Evolutionary conservation across 2,888 invertebrate species (phyloP), one percentile per base, ranked within the genome.

Genomic region (Polyommatus icarus): DNA sequence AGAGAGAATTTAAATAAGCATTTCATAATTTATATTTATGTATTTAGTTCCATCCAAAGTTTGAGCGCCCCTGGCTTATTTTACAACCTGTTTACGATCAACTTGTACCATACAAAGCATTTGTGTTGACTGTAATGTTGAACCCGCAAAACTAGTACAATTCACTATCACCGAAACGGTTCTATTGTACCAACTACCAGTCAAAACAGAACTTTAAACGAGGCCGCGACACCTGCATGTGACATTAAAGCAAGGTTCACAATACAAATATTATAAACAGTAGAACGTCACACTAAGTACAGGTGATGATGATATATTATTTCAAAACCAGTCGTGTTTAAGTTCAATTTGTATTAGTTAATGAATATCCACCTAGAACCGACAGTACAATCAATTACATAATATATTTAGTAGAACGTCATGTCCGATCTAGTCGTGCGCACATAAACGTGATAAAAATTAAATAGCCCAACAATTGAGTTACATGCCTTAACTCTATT

Each of bases 211-310:
- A 81, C 79, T 79, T 79, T 81, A 73, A 81, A 81, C 79, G 76
- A 79, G 77, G 78, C 46, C 20, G 46, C 76, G 59, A 72, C 89
- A 87, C 87, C 87, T 90, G 91, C 81, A 81, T 78, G 80, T 87
- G 90, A 89, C 88, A 84, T 87, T 82, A 83, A 77, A 83, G 84
- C 85, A 83, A 82, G 84, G 81, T 79, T 79, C 54, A 54, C 54
- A 54, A 18, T 54, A 54, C 54, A 54, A 46, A 46, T 1, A 1
- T 1, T 46, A 46, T 5, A 54, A 3, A 54, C 54, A 54, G 54
- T 54, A 54, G 18, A 54, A 15, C 18, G 18, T 54, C 46, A 46
- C n/a, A n/a, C n/a, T n/a, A n/a, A n/a, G n/a, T n/a, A n/a, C n/a
- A n/a, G n/a, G n/a, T n/a, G n/a, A n/a, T n/a, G n/a, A n/a, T n/a